Evolutionary conservation across 2,797 vertebrate species (phyloP).

Genomic region (Macrochelys suwanniensis): DNA sequence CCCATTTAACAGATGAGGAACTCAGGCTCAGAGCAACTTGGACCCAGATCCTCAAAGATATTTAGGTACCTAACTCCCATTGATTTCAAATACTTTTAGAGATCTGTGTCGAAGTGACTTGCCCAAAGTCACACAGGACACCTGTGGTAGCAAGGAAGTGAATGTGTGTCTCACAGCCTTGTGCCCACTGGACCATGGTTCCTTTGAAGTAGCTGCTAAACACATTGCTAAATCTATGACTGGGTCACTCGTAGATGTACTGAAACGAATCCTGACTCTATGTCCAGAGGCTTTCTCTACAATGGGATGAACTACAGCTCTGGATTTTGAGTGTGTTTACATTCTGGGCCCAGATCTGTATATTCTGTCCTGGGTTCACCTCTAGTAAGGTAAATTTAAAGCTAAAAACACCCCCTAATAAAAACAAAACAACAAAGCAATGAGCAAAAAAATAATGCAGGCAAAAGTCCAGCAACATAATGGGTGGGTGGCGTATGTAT

Average conservation of each 20-base stretch:
- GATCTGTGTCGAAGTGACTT: neutral
- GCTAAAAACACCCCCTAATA: too few relatives aligned
- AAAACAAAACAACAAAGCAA: too few relatives aligned
- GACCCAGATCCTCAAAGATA: neutral
- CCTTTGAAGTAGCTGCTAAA: neutral
- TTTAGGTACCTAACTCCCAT: neutral
- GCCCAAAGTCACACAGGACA: neutral
- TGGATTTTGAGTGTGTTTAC: neutral
- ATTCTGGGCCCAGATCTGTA: rapidly evolving
- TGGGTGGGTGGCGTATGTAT: too few relatives aligned
- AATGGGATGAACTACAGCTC: neutral
- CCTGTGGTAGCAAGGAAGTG: neutral
- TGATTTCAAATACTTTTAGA: neutral
- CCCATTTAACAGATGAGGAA: neutral
- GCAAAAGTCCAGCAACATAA: too few relatives aligned
- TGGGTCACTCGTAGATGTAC: neutral
- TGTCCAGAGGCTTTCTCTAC: neutral
- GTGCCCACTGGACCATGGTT: rapidly evolving
- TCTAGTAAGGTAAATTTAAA: neutral
- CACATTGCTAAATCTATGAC: neutral
- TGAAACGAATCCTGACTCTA: neutral
- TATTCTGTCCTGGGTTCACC: neutral
- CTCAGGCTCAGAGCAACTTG: neutral
- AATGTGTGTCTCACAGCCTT: neutral
- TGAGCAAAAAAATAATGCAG: too few relatives aligned